Conservation (phyloP, 2,888 invertebrate species). For the Drosophila ochracea region DNA sequence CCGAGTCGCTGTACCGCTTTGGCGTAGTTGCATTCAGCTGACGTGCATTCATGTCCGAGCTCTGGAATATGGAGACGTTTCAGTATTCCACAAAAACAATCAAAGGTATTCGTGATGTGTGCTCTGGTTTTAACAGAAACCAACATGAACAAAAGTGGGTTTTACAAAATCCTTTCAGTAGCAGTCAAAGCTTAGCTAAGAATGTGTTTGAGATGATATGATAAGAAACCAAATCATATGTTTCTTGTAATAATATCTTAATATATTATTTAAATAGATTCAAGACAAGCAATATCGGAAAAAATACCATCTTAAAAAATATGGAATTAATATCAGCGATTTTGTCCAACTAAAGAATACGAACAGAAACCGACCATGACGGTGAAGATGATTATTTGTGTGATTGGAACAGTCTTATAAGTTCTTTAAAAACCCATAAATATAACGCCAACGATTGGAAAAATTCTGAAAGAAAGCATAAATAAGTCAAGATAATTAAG, state of each 20-base stretch:
- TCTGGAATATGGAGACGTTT: conserved; percentile 72
- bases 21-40: conserved; percentile 83
- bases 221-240: neutral
- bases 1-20: conserved; percentile 76
- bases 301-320: neutral
- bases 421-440: conserved; percentile 80
- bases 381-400: neutral
- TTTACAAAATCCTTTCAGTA: neutral
- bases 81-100: neutral
- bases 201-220: neutral
- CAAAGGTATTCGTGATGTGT: neutral
- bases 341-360: neutral
- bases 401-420: conserved; percentile 53
- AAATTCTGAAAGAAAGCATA: conserved; percentile 81
- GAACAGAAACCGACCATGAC: conserved; percentile 25
- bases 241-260: neutral
- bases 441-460: conserved; percentile 84
- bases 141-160: neutral
- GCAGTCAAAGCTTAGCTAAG: neutral
- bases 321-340: neutral
- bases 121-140: neutral
- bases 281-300: neutral
- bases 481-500: conserved; percentile 20
- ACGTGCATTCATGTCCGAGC: conserved; percentile 84
- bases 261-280: neutral